Evolutionary conservation across 2,888 invertebrate genomes (phyloP), one percentile per base, ranked within the genome.

Genomic region (Smittia sp.): DNA sequence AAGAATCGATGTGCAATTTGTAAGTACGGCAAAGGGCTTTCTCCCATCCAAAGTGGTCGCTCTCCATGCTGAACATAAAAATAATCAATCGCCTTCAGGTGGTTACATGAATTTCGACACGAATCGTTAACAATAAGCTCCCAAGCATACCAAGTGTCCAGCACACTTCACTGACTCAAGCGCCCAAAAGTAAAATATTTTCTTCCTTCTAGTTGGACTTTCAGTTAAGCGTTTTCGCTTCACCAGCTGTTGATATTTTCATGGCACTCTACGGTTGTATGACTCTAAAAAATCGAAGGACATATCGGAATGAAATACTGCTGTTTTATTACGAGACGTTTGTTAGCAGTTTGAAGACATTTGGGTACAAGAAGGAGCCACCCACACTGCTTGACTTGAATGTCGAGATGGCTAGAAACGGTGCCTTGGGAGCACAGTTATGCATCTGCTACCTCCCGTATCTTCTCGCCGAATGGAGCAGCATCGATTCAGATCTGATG

Each of bases 1-100:
- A 39, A 78, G 78, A 74, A 75, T 81, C 3, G 80, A 81, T 75
- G 76, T 80, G 70, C 78, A 75, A 76, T 78, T 79, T 75, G 79
- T 79, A 78, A 77, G 78, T 77, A 67, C 66, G 38, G 46, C 6
- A 46, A 46, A 46, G 15, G 46, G 15, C 15, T 62, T 62, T 62
- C 58, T 62, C n/a, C n/a, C 11, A 32, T 32, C 9, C 32, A 9
- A 32, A n/a, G n/a, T n/a, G 32, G 32, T 32, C 9, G 9, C 32
- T 32, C 32, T 6, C 32, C 3, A 39, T 24, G 41, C 38, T 41
- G 22, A 20, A 68, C 68, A 68, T 46, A 22, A 41, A 25, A 41
- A 68, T 67, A 68, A 68, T 68, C 68, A 68, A 68, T 68, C 39
- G 32, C 9, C n/a, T 11, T 27, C 46, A 15, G 46, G 46, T 15